Evolutionary conservation across 2,888 invertebrate species (phyloP), one percentile per base, ranked within the genome.

Genomic region (Piscicola geometra): DNA sequence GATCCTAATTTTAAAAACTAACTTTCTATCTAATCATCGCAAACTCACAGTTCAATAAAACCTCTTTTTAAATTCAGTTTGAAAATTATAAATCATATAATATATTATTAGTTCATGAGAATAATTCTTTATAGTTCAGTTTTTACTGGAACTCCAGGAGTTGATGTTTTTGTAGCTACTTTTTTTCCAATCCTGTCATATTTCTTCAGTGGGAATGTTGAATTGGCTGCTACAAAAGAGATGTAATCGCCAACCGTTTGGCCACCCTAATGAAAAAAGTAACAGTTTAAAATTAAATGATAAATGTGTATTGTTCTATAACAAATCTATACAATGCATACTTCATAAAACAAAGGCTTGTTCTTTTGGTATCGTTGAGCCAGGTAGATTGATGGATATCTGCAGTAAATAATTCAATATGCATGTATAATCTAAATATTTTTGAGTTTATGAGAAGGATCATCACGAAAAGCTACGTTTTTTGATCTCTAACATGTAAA

Each of bases 351-450:
- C 28, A 73, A n/a, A 9, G 73, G 73, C 28, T 60, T 60, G 0
- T 47, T n/a, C 64, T 73, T 73, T n/a, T 56, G 56, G 15, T 60
- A 18, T 30, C 32, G 56, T 36, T 60, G 56, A 15, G 73, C 73
- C 1, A 73, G 28, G 64, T 73, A 73, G 25, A 73, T 64, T 12
- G 73, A 50, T 18, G 73, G 73, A 25, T 73, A 73, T 18, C 73
- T 73, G 36, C n/a, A 52, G 30, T n/a, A n/a, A n/a, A n/a, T n/a
- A n/a, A n/a, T n/a, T n/a, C n/a, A n/a, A n/a, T n/a, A n/a, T n/a
- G n/a, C n/a, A n/a, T n/a, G n/a, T n/a, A n/a, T n/a, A n/a, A n/a
- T n/a, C n/a, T n/a, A n/a, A n/a, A n/a, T n/a, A n/a, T n/a, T n/a
- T n/a, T n/a, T n/a, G n/a, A n/a, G n/a, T n/a, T n/a, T n/a, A n/a